phyloP scores from a whole-genome alignment of 2,797 vertebrate species.

The Hybognathus amarus region DNA sequence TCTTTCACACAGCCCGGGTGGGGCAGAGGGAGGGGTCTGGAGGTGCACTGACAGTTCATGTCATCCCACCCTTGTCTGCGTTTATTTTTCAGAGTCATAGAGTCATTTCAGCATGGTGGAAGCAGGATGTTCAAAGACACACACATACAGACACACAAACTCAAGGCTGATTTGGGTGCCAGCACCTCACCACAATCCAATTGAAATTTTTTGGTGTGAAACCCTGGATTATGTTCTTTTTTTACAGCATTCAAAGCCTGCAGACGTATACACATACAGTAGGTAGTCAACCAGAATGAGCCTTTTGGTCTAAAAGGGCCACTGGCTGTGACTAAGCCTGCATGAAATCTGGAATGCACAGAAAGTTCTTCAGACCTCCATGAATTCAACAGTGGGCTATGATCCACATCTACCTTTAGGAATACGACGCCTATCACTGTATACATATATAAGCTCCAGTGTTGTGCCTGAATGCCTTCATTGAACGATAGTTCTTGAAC shows the following conservation, averaged over 20 bases:
- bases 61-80: conserved; percentile 52
- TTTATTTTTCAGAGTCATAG: conserved; percentile 55
- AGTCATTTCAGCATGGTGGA: conserved; percentile 34
- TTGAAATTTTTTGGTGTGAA: conserved; percentile 33
- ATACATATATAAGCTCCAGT: too few species aligned
- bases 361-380: conserved; percentile 23
- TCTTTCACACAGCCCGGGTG: conserved; percentile 14
- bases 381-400: conserved; percentile 4
- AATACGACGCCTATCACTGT: too few species aligned
- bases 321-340: conserved; percentile 30
- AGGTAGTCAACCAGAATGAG: conserved; percentile 29
- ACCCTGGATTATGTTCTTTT: background rate
- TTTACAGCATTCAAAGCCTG: background rate
- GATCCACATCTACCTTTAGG: too few species aligned
- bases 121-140: conserved; percentile 27
- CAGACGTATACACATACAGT: conserved; percentile 4
- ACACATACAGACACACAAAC: conserved; percentile 32
- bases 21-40: conserved; percentile 13
- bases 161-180: background rate
- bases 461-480: too few species aligned
- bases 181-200: background rate
- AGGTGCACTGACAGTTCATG: conserved; percentile 60
- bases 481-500: too few species aligned
- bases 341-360: conserved; percentile 14
- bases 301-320: conserved; percentile 1